These are phyloP conservation scores for Trematomus bernacchii DNA, from an alignment of 2,797 vertebrate species.

Conservation along the genomic window DNA sequence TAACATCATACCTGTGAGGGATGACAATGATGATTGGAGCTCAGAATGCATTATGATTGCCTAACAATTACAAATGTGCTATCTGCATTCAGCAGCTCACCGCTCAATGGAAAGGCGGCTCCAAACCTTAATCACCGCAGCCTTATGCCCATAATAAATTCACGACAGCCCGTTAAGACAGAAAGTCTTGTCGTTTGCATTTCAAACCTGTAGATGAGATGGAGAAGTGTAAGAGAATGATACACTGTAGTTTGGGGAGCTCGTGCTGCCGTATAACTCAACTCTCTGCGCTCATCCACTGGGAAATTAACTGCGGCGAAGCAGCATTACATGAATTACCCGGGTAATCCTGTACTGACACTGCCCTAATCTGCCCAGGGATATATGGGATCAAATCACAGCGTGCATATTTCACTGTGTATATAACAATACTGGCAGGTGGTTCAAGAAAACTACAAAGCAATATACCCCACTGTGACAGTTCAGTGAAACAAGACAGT, in stretches of 20 bases:
- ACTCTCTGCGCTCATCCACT: conserved; percentile 67
- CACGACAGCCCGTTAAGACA: conserved; percentile 51
- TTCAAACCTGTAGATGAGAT: conserved; percentile 53
- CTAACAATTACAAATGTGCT: conserved; percentile 47
- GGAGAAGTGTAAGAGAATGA: conserved; percentile 48
- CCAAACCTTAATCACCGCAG: conserved; percentile 56
- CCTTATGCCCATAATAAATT: conserved; percentile 58
- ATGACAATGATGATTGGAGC: conserved; percentile 52
- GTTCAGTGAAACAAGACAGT: conserved; percentile 11
- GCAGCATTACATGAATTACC: conserved; percentile 82
- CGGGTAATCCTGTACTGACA: conserved; percentile 78
- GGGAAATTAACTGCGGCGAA: conserved; percentile 82
- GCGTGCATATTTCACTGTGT: conserved; percentile 68
- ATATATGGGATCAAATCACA: conserved; percentile 73
- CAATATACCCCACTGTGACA: conserved; percentile 31
- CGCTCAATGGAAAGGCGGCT: conserved; percentile 36
- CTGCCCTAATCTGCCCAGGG: conserved; percentile 74
- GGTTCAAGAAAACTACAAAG: conserved; percentile 48
- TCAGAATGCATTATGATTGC: conserved; percentile 44
- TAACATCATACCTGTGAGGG: conserved; percentile 16
- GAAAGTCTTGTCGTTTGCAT: conserved; percentile 59
- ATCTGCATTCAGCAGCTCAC: conserved; percentile 61
- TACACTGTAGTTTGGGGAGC: conserved; percentile 61
- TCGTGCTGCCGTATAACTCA: conserved; percentile 58
- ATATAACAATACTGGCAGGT: conserved; percentile 58